These are phyloP conservation scores for Butorides virescens DNA, from an alignment of 2,113 vertebrate genomes.

Conservation along the genomic window DNA sequence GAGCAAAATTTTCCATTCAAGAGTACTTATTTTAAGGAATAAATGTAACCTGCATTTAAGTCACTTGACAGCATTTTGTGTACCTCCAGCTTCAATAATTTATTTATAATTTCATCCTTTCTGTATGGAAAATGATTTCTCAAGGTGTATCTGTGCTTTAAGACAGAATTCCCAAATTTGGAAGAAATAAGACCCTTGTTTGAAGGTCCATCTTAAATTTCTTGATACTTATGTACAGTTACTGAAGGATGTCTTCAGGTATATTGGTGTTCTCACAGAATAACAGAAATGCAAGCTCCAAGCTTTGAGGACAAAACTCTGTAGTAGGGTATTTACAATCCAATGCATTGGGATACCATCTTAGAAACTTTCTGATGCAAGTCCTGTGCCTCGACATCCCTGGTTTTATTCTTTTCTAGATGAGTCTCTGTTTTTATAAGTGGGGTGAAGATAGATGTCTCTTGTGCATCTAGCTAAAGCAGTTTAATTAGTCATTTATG, in stretches of 20 bases:
- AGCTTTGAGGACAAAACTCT: not conserved
- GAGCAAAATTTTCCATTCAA: not conserved
- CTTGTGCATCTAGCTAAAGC: not conserved
- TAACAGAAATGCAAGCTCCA: not conserved
- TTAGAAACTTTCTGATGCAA: not conserved
- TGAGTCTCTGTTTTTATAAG: not conserved
- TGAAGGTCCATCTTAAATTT: not conserved
- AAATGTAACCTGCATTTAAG: not conserved
- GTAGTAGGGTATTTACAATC: not conserved
- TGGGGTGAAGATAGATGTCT: not conserved
- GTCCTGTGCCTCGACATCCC: fast-evolving
- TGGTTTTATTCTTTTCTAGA: not conserved
- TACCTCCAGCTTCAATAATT: not conserved
- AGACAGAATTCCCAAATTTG: not conserved
- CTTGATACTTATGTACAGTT: not conserved
- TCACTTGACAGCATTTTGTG: not conserved
- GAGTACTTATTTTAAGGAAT: not conserved
- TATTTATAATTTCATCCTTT: not conserved
- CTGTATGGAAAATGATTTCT: not conserved
- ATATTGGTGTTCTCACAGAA: not conserved
- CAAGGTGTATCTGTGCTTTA: not conserved
- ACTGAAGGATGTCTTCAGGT: not conserved
- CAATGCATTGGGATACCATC: not conserved
- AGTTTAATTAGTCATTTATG: not conserved
- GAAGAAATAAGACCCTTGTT: not conserved